Evolutionary conservation across 2,797 vertebrate species (phyloP).

Genomic region (Streptopelia turtur): DNA sequence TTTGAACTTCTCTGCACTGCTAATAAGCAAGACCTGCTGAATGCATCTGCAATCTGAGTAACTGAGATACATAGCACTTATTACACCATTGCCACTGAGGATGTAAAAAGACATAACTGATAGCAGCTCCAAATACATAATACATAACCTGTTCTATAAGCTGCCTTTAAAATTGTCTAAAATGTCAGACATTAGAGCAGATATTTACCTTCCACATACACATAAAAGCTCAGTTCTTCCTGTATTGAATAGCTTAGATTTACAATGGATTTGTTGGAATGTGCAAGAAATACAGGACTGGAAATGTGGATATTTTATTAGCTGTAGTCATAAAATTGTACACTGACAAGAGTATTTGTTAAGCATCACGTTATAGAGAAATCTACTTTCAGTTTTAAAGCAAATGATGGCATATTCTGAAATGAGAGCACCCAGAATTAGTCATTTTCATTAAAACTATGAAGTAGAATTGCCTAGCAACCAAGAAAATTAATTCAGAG

Average conservation of each 20-base stretch:
- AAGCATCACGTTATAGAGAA: conserved; percentile 34
- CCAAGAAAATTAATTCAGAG: conserved; percentile 64
- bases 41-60: not conserved
- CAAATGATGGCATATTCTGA: not conserved
- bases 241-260: not conserved
- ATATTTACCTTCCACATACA: not conserved
- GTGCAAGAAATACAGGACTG: not conserved
- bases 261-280: not conserved
- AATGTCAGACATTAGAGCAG: not conserved
- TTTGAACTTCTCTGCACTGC: not conserved
- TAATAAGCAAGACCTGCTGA: not conserved
- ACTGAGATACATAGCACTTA: not conserved
- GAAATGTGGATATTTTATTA: not conserved
- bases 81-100: not conserved
- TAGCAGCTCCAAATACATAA: not conserved
- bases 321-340: not conserved
- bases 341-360: not conserved
- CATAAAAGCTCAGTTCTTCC: not conserved
- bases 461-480: conserved; percentile 67
- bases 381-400: conserved; percentile 22
- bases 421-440: conserved; percentile 34
- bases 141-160: not conserved
- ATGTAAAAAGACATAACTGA: not conserved
- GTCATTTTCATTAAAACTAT: conserved; percentile 66
- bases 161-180: not conserved